Evolutionary conservation across 1,140 invertebrate genomes (phyloP).

Genomic region (Chironomus tepperi): DNA sequence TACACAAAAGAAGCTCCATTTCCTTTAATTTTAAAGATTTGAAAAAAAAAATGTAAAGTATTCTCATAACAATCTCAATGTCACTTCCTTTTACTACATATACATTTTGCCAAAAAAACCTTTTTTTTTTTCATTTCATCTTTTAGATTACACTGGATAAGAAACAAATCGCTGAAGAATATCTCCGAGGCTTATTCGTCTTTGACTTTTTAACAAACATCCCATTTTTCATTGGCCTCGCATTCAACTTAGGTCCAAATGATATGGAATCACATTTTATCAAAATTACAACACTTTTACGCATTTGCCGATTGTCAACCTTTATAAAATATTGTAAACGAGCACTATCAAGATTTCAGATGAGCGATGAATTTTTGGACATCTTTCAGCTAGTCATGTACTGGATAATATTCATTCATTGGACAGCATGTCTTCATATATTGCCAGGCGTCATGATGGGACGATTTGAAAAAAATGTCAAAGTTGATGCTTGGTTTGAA

Average conservation of each 20-base stretch:
- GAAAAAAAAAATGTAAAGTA: too few species aligned
- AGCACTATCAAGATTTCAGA: background rate
- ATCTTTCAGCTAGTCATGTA: background rate
- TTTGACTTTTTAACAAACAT: background rate
- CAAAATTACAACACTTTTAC: background rate
- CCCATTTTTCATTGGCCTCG: background rate
- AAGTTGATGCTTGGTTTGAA: background rate
- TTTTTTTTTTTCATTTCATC: background rate
- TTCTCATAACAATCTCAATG: too few species aligned
- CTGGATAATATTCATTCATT: background rate
- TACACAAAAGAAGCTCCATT: too few species aligned
- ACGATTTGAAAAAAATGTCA: background rate
- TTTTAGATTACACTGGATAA: background rate
- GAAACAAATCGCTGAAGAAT: background rate
- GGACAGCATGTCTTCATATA: background rate
- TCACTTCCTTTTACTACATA: too few species aligned
- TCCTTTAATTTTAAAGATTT: too few species aligned
- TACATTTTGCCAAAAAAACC: too few species aligned
- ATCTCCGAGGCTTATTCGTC: background rate
- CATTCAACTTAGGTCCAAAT: background rate
- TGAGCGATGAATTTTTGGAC: background rate
- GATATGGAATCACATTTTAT: background rate
- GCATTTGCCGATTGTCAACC: background rate
- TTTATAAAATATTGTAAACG: background rate
- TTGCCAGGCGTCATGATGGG: background rate